Conservation (phyloP, 2,113 vertebrate genomes). For the Miniopterus natalensis region DNA sequence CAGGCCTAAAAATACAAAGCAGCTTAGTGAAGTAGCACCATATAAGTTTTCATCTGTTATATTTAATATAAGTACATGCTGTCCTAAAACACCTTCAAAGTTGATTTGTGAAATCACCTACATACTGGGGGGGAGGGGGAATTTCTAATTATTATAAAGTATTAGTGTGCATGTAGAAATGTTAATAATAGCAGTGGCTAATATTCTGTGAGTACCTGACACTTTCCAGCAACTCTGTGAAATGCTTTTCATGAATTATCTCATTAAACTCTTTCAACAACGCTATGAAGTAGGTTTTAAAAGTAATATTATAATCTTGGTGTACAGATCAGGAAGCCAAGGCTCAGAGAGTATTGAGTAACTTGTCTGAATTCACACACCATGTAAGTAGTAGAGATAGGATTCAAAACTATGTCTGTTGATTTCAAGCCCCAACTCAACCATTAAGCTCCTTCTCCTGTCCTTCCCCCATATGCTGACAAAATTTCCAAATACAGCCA, state of each 20-base stretch:
- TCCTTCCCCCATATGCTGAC: not conserved
- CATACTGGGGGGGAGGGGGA: not conserved
- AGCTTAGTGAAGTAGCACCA: conserved; percentile 50
- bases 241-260: conserved; percentile 31
- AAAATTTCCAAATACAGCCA: conserved; percentile 23
- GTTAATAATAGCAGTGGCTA: conserved; percentile 24
- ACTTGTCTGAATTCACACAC: not conserved
- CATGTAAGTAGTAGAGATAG: not conserved
- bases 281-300: not conserved
- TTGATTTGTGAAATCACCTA: conserved; percentile 50
- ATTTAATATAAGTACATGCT: conserved; percentile 58
- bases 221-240: conserved; percentile 16
- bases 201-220: conserved; percentile 11
- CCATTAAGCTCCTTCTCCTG: not conserved
- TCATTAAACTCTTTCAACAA: conserved; percentile 58
- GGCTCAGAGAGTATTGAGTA: not conserved
- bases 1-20: conserved; percentile 67
- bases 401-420: not conserved
- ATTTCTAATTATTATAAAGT: conserved; percentile 56
- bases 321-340: conserved; percentile 36
- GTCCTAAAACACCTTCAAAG: conserved; percentile 54
- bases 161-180: not conserved
- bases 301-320: not conserved
- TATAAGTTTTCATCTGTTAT: conserved; percentile 55
- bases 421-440: not conserved